Percentiles rank a stretch among this genome's conserved stretches.
Conservation (phyloP, 2,113 vertebrate species). For the Cavia aperea region DNA sequence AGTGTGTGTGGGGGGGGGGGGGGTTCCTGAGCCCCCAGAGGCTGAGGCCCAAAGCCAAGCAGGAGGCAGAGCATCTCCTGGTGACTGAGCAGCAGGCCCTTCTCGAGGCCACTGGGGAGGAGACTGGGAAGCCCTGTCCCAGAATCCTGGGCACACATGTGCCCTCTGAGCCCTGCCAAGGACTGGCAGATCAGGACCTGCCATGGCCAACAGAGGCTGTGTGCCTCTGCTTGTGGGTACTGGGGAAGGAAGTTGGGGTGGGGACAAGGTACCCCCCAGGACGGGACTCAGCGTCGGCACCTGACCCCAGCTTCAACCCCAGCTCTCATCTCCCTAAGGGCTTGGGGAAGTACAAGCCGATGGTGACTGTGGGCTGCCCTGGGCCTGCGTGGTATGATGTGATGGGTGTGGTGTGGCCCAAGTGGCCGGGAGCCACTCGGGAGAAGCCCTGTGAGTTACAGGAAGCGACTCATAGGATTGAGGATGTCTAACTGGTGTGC, state of each 20-base stretch:
- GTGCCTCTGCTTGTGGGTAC: neutral
- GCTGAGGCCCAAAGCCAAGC: neutral
- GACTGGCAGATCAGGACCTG: neutral
- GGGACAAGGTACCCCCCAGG: neutral
- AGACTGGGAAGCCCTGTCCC: neutral
- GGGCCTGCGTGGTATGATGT: neutral
- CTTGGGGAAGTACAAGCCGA: constrained; percentile 68
- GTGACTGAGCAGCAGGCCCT: neutral
- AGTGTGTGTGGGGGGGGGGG: too few species aligned
- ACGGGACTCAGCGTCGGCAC: neutral
- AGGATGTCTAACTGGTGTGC: neutral
- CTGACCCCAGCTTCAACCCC: constrained; percentile 45
- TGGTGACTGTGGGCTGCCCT: constrained; percentile 56
- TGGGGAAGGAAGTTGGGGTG: neutral
- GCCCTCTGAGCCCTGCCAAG: neutral
- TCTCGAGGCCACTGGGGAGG: neutral
- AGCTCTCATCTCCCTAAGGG: constrained; percentile 69
- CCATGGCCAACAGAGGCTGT: neutral
- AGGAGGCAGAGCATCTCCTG: neutral
- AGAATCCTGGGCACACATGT: neutral
- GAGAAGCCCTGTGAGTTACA: neutral
- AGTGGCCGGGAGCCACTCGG: accelerated
- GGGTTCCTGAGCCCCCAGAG: neutral
- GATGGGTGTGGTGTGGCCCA: neutral
- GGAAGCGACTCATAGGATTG: neutral